phyloP scores from a whole-genome alignment of 1,140 invertebrate genomes.

The Drosophila fuyamai region DNA sequence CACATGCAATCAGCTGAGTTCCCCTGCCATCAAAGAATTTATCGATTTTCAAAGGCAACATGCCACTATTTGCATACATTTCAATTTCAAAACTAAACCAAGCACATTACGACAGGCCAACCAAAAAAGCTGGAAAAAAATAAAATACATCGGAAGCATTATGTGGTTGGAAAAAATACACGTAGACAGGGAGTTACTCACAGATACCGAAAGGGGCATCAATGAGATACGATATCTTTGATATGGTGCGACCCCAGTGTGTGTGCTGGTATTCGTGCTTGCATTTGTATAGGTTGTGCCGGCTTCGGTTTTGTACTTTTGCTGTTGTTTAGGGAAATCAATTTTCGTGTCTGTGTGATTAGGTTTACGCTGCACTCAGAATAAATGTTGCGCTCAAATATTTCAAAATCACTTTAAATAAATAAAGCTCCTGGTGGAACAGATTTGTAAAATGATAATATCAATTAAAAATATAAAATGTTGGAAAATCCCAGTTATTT shows the following conservation, averaged over 20 bases:
- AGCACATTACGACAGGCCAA: constrained; percentile 43
- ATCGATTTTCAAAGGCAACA: constrained; percentile 65
- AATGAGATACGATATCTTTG: constrained; percentile 64
- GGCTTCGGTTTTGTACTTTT: constrained; percentile 39
- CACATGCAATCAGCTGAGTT: constrained; percentile 64
- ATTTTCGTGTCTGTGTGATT: constrained; percentile 63
- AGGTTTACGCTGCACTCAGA: constrained; percentile 7
- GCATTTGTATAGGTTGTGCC: constrained; percentile 39
- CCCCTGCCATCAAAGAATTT: constrained; percentile 39
- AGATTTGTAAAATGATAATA: too few relatives aligned
- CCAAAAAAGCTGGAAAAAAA: constrained; percentile 36
- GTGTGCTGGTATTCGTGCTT: constrained; percentile 18
- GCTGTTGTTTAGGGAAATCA: constrained; percentile 70
- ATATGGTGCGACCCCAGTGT: constrained; percentile 19
- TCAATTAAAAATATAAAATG: too few relatives aligned
- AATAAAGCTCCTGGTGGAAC: too few relatives aligned
- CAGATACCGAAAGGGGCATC: constrained; percentile 57
- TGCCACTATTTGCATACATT: constrained; percentile 70
- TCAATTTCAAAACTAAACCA: constrained; percentile 68
- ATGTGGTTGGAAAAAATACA: constrained; percentile 31
- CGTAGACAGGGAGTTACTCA: constrained; percentile 33
- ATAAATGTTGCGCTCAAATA: neutral
- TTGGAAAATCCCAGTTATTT: too few relatives aligned
- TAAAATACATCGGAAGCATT: constrained; percentile 26
- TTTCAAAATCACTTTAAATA: too few relatives aligned